Evolutionary conservation across 1,140 invertebrate species (phyloP), one percentile per base, ranked within the genome.

Genomic region (Anastatus disparis): DNA sequence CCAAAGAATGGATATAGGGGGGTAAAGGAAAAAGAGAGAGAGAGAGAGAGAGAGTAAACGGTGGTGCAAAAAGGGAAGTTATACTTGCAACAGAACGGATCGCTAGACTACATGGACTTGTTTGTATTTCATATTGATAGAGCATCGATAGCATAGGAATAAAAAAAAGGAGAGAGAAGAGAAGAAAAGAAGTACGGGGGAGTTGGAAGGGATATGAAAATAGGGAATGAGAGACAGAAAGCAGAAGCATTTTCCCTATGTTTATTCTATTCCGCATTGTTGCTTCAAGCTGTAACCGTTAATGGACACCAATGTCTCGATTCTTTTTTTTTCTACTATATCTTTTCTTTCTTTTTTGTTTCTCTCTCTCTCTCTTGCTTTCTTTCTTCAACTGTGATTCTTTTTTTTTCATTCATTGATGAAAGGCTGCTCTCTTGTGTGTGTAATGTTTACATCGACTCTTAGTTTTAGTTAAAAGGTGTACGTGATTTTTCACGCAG

Each of bases 51-150:
- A n/a, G n/a, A n/a, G n/a, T n/a, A n/a, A n/a, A 12, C 50, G 50
- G 50, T 27, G n/a, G n/a, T 35, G 31, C 4, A 10, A 35, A 10
- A 10, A 35, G 31, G 31, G 31, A 10, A 35, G 31, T 35, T 35
- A 10, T 10, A 35, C 31, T 10, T 6, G 31, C 10, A 10, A 10
- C 31, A 35, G 10, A n/a, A 53, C 62, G 68, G 76, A 76, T 74
- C 74, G 72, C 73, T 73, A n/a, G n/a, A 72, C 74, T 55, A 59
- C 74, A 2, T 13, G 76, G 68, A 74, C 67, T 74, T 84, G 81
- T 85, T 84, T 85, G 82, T 84, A 80, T 84, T 85, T 84, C 81
- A 84, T 85, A 85, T 85, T 85, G 84, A 85, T 85, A 84, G 79
- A 85, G 84, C 82, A 84, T 84, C 82, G 82, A 84, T 83, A 81